These are phyloP conservation scores for Sterrhoptilus dennistouni DNA, from an alignment of 2,113 vertebrate genomes.

Conservation along the genomic window DNA sequence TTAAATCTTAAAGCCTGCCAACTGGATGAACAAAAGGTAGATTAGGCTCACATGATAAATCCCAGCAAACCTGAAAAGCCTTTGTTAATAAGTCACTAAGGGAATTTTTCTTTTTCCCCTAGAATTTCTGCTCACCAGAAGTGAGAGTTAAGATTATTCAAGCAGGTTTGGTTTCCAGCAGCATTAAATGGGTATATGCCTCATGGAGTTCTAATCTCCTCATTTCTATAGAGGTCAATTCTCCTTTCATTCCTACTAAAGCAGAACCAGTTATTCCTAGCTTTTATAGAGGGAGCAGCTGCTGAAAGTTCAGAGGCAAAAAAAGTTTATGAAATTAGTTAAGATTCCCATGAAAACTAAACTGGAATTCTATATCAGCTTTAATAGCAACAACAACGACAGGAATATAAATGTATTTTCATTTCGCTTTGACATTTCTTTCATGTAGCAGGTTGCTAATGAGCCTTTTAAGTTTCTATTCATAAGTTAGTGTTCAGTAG, in stretches of 20 bases:
- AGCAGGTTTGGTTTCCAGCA: slow-evolving; percentile 19
- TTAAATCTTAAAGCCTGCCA: slow-evolving; percentile 61
- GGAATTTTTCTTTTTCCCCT: not conserved
- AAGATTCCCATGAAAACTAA: not conserved
- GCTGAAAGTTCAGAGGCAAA: not conserved
- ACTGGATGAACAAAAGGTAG: slow-evolving; percentile 67
- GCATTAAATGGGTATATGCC: slow-evolving; percentile 23
- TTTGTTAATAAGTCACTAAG: slow-evolving; percentile 67
- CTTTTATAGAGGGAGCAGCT: slow-evolving; percentile 10
- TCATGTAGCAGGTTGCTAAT: slow-evolving; percentile 21
- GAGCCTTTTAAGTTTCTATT: slow-evolving; percentile 13
- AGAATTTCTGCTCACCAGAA: slow-evolving; percentile 40
- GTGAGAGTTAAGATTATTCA: slow-evolving; percentile 35
- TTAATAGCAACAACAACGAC: not conserved
- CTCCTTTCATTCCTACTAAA: slow-evolving; percentile 27
- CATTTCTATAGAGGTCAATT: slow-evolving; percentile 43
- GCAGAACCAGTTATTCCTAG: slow-evolving; percentile 6
- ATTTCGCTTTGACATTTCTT: slow-evolving; percentile 9
- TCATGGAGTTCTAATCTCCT: slow-evolving; percentile 59
- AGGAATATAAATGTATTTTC: not conserved
- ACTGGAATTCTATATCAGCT: not conserved
- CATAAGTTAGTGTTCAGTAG: not conserved
- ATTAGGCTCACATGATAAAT: slow-evolving; percentile 69
- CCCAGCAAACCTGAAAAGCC: slow-evolving; percentile 60
- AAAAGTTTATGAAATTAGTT: not conserved